Percentiles rank a stretch among this genome's conserved stretches.
Conservation (phyloP, 2,797 vertebrate genomes). For the Mycteria americana region DNA sequence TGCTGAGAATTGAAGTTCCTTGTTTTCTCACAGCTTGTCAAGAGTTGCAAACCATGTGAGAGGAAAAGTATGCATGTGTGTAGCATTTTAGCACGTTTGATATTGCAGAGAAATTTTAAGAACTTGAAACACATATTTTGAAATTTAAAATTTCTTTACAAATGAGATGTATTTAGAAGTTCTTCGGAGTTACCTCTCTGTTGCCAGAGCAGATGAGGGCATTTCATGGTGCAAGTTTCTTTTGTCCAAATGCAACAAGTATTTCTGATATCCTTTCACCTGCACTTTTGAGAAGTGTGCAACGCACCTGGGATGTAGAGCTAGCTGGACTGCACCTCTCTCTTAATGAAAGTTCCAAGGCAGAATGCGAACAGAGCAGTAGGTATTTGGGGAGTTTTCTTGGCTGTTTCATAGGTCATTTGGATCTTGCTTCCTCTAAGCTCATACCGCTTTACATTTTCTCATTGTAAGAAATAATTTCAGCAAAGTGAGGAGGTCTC, state of each 20-base stretch:
- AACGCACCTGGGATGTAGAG: not conserved
- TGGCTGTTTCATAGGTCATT: not conserved
- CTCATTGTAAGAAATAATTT: not conserved
- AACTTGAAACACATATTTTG: not conserved
- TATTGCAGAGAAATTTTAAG: not conserved
- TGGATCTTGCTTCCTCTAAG: slow-evolving; percentile 42
- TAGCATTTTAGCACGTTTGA: not conserved
- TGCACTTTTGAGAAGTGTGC: not conserved
- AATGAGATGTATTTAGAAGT: not conserved
- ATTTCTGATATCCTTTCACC: not conserved
- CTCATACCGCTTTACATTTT: not conserved
- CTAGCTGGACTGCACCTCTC: not conserved
- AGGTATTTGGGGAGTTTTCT: slow-evolving; percentile 31
- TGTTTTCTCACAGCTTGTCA: not conserved
- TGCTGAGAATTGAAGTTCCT: not conserved
- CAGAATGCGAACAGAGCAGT: slow-evolving; percentile 30
- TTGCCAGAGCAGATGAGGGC: not conserved
- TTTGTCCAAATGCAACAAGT: not conserved
- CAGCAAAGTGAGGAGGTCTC: not conserved
- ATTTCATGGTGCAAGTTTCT: not conserved
- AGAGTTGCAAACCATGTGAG: not conserved
- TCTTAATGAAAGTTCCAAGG: not conserved
- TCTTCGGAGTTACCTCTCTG: not conserved
- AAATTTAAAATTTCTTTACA: not conserved
- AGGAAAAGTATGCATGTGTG: not conserved